Base-by-base conservation (phyloP, 2,888 invertebrate species). In the Callimorpha dominula region DNA sequence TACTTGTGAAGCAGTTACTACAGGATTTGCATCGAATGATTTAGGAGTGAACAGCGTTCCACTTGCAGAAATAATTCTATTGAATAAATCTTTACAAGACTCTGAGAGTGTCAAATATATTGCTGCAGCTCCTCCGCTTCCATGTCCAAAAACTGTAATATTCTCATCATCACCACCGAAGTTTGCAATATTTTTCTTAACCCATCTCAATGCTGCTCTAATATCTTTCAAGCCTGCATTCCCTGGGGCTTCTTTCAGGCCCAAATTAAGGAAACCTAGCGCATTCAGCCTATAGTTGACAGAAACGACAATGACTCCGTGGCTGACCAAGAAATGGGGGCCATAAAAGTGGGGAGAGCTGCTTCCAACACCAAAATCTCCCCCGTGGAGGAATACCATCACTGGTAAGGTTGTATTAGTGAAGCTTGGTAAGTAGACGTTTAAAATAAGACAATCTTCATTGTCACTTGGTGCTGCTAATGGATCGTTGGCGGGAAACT, bases 151-250 rank as follows among this genome's bases (percentile, higher is more conserved):
- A 0, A 96, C 92, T 0, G 96, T 96, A 0, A 96, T 91, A 81
- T 95, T 96, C 14, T 94, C 89, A 0, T 90, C 89, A 67, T 95
- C 92, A 0, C 96, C 96, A 0, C 89, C 88, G 46, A 96, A 96
- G 8, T 85, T 87, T 1, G 72, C 78, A 1, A 96, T 95, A 57
- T 96, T 96, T 1, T 92, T 85, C 57, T 89, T 85, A 0, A 96
- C 85, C 96, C 96, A 96, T 81, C 94, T 88, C 50, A 96, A 87
- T 6, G 95, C 95, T 0, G 93, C 91, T 78, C 95, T 88, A 0
- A 96, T 95, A 49, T 96, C 96, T 75, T 95, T 96, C 8, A 96
- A 85, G 0, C 96, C 96, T 63, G 96, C 95, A 50, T 96, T 96
- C 0, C 96, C 96, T 1, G 95, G 95, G 0, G 95, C 95, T 17